Conservation (phyloP, 2,797 vertebrate species). For the Dromococcyx pavoninus region DNA sequence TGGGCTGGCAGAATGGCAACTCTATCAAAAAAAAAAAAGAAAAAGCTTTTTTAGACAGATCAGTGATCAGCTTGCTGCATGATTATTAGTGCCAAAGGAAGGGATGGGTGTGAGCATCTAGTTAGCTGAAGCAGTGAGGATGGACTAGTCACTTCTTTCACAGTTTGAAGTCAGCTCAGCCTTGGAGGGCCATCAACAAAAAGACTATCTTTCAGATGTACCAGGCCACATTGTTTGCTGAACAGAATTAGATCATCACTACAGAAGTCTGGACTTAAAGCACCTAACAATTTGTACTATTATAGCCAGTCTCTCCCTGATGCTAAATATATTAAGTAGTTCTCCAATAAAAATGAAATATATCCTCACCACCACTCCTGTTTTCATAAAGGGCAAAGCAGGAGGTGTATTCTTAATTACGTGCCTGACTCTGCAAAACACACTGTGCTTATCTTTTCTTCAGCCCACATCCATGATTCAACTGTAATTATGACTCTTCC, state of each 20-base stretch:
- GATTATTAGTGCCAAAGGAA: background rate
- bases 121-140: background rate
- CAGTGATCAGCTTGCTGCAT: background rate
- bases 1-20: background rate
- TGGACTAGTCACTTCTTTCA: background rate
- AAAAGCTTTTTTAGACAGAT: background rate
- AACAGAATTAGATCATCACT: background rate
- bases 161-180: background rate
- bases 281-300: background rate
- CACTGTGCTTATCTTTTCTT: background rate
- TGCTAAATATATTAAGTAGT: slow-evolving; percentile 9
- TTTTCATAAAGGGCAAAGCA: slow-evolving; percentile 48
- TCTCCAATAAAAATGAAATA: slow-evolving; percentile 45
- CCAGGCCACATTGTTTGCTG: background rate
- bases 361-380: slow-evolving; percentile 9
- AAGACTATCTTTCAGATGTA: background rate
- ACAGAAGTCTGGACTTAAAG: background rate
- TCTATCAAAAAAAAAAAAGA: background rate
- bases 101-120: background rate
- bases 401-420: slow-evolving; percentile 20
- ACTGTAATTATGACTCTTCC: slow-evolving; percentile 9
- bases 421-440: slow-evolving; percentile 35
- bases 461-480: background rate
- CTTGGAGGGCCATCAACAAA: background rate
- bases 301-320: background rate